Evolutionary conservation across 2,797 vertebrate species (phyloP).

Genomic region (Epinephelus awoara): DNA sequence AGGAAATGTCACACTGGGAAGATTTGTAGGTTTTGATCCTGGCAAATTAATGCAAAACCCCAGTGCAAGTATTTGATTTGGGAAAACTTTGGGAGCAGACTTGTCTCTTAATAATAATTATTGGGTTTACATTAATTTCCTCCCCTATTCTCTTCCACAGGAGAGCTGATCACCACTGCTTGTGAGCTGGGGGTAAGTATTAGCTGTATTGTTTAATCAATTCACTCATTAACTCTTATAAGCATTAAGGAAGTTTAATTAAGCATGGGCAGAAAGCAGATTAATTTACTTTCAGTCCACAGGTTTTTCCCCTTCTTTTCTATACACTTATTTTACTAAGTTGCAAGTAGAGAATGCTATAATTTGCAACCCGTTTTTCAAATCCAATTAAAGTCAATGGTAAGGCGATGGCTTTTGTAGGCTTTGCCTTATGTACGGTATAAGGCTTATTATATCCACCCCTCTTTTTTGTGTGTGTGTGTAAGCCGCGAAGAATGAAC

Average conservation of each 20-base stretch:
- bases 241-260: slow-evolving; percentile 99
- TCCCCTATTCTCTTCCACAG: slow-evolving; percentile 96
- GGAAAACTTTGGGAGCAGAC: slow-evolving; percentile 99
- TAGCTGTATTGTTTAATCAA: slow-evolving; percentile 99
- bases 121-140: slow-evolving; percentile 99
- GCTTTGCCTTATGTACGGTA: slow-evolving; percentile 99
- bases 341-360: slow-evolving; percentile 99
- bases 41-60: slow-evolving; percentile 99
- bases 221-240: slow-evolving; percentile 99
- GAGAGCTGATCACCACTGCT: slow-evolving; percentile 99
- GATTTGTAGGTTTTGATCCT: slow-evolving; percentile 99
- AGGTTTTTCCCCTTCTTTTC: slow-evolving; percentile 87
- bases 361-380: slow-evolving; percentile 99
- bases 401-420: slow-evolving; percentile 96
- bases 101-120: slow-evolving; percentile 99
- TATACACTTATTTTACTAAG: slow-evolving; percentile 94
- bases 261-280: slow-evolving; percentile 99
- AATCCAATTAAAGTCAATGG: slow-evolving; percentile 99
- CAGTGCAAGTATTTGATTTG: slow-evolving; percentile 99
- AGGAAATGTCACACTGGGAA: slow-evolving; percentile 99
- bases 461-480: slow-evolving; percentile 93
- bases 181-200: slow-evolving; percentile 99
- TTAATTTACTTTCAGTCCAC: slow-evolving; percentile 99
- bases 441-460: slow-evolving; percentile 99
- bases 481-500: slow-evolving; percentile 99